Percentiles rank a stretch among this genome's conserved stretches.
Evolutionary conservation across 2,888 invertebrate genomes (phyloP).

Genomic region (Hemistola chrysoprasaria): DNA sequence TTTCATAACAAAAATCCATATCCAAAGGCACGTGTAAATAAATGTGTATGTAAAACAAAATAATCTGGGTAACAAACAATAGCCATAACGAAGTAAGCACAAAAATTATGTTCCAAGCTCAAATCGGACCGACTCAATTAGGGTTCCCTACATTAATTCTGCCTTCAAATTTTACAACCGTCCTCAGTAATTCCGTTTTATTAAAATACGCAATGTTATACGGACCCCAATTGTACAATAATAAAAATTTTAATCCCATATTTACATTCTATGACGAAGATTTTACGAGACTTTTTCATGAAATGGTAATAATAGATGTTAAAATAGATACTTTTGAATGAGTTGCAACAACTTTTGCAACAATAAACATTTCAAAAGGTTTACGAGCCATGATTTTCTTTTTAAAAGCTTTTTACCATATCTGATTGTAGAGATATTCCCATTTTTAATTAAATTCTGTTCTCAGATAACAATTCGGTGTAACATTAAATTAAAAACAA

Average conservation of each 20-base stretch:
- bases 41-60: constrained; percentile 4
- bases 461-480: constrained; percentile 44
- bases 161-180: constrained; percentile 71
- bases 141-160: constrained; percentile 61
- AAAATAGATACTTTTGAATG: not conserved
- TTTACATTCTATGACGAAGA: constrained; percentile 43
- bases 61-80: constrained; percentile 20
- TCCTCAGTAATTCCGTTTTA: constrained; percentile 69
- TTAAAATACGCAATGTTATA: constrained; percentile 70
- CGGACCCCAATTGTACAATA: constrained; percentile 50
- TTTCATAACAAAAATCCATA: no score
- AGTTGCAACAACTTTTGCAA: constrained; percentile 7
- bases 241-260: constrained; percentile 62
- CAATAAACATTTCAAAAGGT: constrained; percentile 34
- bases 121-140: constrained; percentile 63
- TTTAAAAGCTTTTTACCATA: constrained; percentile 37
- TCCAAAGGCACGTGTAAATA: no score
- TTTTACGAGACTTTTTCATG: constrained; percentile 53
- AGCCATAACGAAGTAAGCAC: constrained; percentile 39
- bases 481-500: constrained; percentile 6
- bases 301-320: constrained; percentile 3
- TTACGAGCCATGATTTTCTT: constrained; percentile 46
- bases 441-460: constrained; percentile 58
- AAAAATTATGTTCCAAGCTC: constrained; percentile 52
- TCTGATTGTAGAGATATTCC: constrained; percentile 47